phyloP scores from a whole-genome alignment of 2,797 vertebrate genomes.

The Graptemys geographica region DNA sequence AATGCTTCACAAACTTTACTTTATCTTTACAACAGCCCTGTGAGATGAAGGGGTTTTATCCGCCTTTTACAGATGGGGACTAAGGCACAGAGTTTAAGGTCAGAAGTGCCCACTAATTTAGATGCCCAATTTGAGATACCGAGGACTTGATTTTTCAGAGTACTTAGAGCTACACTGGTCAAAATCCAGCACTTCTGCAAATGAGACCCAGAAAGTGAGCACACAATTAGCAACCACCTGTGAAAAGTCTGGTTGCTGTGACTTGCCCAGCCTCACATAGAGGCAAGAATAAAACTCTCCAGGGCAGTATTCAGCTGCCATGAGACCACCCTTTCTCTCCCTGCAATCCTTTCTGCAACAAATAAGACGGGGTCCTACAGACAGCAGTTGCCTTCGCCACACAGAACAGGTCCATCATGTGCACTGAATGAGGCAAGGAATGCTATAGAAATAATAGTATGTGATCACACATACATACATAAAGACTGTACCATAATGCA shows the following conservation, averaged over 20 bases:
- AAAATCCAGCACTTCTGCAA: background rate
- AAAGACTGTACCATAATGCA: background rate
- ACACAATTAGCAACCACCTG: background rate
- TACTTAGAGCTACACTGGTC: background rate
- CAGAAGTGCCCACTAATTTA: too few relatives aligned
- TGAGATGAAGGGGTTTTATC: background rate
- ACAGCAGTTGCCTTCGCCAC: background rate
- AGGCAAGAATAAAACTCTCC: background rate
- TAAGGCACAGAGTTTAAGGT: background rate
- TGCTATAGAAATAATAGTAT: background rate
- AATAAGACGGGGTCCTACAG: background rate
- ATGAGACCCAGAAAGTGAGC: background rate
- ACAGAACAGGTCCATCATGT: background rate
- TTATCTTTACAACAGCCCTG: too few relatives aligned
- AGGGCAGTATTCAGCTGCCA: background rate
- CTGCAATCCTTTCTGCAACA: background rate
- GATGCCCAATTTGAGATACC: background rate
- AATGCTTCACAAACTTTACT: background rate
- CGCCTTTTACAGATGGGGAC: background rate
- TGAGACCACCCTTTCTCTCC: background rate
- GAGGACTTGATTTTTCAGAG: background rate
- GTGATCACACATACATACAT: background rate
- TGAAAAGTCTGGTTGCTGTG: background rate
- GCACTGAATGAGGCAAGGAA: background rate
- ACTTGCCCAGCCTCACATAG: background rate